Conservation (phyloP, 2,797 vertebrate genomes). For the Gallirallus australis region DNA sequence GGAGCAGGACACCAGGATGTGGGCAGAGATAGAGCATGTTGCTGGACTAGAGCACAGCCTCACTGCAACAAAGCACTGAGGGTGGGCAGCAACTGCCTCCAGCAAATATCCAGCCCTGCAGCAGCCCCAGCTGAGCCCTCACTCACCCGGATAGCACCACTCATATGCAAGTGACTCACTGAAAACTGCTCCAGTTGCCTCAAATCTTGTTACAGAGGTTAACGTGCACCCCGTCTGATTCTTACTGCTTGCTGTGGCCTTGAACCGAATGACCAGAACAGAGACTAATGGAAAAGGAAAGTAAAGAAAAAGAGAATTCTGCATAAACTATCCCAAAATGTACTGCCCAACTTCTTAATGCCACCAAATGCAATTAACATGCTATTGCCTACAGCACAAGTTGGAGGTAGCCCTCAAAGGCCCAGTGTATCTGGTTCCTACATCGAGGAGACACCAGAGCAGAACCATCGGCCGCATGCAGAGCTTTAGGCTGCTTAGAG, state of each 20-base stretch:
- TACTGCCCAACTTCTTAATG: neutral
- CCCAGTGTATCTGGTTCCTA: neutral
- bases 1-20: neutral
- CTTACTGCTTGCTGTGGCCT: neutral
- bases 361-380: accelerated
- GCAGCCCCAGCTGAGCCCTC: neutral
- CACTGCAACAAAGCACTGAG: accelerated
- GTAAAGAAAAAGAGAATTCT: neutral
- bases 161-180: neutral
- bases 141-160: neutral
- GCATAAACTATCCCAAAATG: neutral
- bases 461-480: neutral
- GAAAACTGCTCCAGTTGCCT: neutral
- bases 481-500: neutral
- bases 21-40: neutral
- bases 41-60: neutral
- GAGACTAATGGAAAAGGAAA: neutral
- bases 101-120: neutral
- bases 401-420: neutral
- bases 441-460: neutral
- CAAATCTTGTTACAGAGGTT: neutral
- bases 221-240: neutral
- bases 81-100: neutral
- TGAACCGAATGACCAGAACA: neutral
- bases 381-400: neutral